These are phyloP conservation scores for Myiothlypis coronata DNA, from an alignment of 2,797 vertebrate genomes.

Conservation along the genomic window DNA sequence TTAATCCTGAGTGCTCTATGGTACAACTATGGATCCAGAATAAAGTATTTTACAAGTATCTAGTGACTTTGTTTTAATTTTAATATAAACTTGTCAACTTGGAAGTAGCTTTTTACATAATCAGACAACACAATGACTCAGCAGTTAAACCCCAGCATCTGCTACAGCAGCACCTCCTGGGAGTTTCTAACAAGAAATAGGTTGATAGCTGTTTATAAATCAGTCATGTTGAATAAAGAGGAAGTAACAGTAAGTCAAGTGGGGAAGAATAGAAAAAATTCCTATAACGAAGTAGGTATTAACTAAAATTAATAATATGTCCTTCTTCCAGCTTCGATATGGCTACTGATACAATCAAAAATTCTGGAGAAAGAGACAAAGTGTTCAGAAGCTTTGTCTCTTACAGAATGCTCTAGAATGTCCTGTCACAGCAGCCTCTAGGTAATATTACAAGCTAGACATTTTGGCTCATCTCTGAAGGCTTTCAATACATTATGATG, in stretches of 20 bases:
- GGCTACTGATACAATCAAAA: neutral
- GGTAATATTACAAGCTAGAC: neutral
- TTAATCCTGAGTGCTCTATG: neutral
- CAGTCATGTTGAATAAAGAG: conserved; percentile 60
- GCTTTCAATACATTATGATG: neutral
- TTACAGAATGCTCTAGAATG: neutral
- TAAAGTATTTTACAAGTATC: neutral
- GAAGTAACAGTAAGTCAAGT: conserved; percentile 43
- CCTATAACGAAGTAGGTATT: neutral
- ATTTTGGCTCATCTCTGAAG: neutral
- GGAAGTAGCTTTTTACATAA: conserved; percentile 7
- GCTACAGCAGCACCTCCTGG: neutral
- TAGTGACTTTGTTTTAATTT: neutral
- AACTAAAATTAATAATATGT: conserved; percentile 21
- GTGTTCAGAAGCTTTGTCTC: neutral
- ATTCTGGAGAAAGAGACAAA: neutral
- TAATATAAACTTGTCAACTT: conserved; percentile 9
- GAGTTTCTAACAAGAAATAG: conserved; percentile 71
- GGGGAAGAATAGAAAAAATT: conserved; percentile 53
- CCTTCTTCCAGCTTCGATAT: neutral
- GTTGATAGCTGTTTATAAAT: conserved; percentile 48
- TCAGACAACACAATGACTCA: conserved; percentile 64
- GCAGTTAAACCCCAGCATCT: conserved; percentile 49
- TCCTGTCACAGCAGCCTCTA: neutral
- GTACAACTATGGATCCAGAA: neutral